phyloP scores from a whole-genome alignment of 2,888 invertebrate species.

The Blastobasis lacticolella region DNA sequence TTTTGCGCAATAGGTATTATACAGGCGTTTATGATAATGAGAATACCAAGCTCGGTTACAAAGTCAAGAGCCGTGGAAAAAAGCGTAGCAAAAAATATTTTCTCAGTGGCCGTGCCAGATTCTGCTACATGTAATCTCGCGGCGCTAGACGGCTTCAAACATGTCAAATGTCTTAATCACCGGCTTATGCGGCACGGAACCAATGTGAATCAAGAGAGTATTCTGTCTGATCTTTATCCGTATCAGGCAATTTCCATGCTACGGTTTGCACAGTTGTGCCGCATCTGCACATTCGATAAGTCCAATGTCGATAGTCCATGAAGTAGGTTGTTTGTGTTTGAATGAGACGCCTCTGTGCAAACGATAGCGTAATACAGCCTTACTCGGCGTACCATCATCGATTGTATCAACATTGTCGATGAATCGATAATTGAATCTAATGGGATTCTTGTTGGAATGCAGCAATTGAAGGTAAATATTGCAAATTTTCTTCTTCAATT shows the following conservation, averaged over 20 bases:
- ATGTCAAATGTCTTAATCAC: too few relatives aligned
- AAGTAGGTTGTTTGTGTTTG: conserved; percentile 12
- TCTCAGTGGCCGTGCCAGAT: too few relatives aligned
- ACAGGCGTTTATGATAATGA: too few relatives aligned
- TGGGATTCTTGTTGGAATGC: not conserved
- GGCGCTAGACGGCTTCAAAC: too few relatives aligned
- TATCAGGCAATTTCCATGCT: not conserved
- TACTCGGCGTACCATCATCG: conserved; percentile 10
- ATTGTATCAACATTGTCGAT: not conserved
- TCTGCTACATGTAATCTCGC: too few relatives aligned
- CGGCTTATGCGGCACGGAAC: too few relatives aligned
- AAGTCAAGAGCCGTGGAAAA: too few relatives aligned
- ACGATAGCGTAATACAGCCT: conserved; percentile 19
- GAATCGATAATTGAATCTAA: not conserved
- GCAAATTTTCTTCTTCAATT: too few relatives aligned
- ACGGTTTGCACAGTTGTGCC: conserved; percentile 1
- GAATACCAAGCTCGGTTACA: too few relatives aligned
- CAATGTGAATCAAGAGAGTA: not conserved
- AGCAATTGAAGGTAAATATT: not conserved
- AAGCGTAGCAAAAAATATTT: too few relatives aligned
- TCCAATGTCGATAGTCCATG: conserved; percentile 13
- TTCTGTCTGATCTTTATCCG: conserved; percentile 1
- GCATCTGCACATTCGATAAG: conserved; percentile 11
- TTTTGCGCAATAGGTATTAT: not conserved
- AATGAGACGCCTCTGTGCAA: conserved; percentile 14